Conservation (phyloP, 1,140 invertebrate species). For the Spodoptera litura region DNA sequence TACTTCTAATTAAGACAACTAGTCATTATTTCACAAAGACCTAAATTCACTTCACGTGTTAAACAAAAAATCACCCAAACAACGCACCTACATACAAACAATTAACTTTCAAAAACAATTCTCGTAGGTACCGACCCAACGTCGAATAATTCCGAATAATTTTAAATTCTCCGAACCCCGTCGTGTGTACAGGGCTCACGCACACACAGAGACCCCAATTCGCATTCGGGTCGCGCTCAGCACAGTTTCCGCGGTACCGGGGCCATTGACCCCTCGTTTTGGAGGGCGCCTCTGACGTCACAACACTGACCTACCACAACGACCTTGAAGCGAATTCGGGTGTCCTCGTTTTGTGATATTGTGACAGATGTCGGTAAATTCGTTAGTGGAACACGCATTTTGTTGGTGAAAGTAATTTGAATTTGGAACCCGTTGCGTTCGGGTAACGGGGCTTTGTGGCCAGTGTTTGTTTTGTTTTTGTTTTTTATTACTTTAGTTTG, state of each 20-base stretch:
- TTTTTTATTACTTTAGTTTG: neutral
- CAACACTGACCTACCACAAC: constrained; percentile 76
- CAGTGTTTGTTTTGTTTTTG: neutral
- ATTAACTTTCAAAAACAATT: no score
- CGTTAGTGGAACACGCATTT: constrained; percentile 19
- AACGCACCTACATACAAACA: no score
- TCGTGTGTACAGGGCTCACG: constrained; percentile 52
- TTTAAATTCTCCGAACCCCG: no score
- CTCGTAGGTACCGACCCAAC: neutral
- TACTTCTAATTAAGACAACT: no score
- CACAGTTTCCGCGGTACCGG: constrained; percentile 82
- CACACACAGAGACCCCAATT: constrained; percentile 79
- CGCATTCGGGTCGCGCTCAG: constrained; percentile 82
- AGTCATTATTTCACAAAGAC: no score
- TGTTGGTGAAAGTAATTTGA: constrained; percentile 32
- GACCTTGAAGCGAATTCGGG: constrained; percentile 70
- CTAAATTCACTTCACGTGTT: no score
- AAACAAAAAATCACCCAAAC: no score
- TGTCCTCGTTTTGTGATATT: constrained; percentile 33
- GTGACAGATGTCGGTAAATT: constrained; percentile 29
- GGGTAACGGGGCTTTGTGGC: neutral
- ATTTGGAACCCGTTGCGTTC: constrained; percentile 13
- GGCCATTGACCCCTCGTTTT: constrained; percentile 80
- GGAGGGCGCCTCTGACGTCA: constrained; percentile 83
- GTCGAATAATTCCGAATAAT: neutral